Percentiles rank a stretch among this genome's conserved stretches.
Evolutionary conservation across 2,888 invertebrate genomes (phyloP).

Genomic region (Chrysomela aeneicollis): DNA sequence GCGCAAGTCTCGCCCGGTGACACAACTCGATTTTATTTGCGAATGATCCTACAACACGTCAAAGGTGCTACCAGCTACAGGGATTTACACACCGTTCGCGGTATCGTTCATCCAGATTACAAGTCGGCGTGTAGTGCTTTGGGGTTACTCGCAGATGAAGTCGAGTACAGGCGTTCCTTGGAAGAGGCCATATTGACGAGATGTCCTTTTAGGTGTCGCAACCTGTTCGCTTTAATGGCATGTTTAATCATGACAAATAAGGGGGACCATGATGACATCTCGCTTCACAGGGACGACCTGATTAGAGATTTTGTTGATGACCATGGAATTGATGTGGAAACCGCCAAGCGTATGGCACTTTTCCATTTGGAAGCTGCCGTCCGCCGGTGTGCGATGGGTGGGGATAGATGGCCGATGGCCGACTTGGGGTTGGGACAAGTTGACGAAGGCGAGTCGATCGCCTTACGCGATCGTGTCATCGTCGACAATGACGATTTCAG

Average conservation of each 20-base stretch:
- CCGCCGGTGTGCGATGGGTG: neutral
- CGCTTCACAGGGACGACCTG: neutral
- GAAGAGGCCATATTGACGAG: neutral
- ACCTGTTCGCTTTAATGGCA: neutral
- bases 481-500: too few species aligned
- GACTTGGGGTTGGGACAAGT: neutral
- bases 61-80: neutral
- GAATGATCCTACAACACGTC: neutral
- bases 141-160: neutral
- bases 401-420: neutral
- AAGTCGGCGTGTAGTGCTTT: neutral
- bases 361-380: neutral
- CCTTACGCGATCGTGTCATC: too few species aligned
- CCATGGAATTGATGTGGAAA: neutral
- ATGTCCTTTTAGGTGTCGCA: neutral
- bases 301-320: neutral
- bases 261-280: neutral
- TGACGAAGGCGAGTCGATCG: too few species aligned
- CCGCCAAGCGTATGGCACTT: neutral
- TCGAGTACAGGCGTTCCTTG: neutral
- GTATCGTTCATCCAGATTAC: too few species aligned
- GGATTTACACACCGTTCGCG: neutral
- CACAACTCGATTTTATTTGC: neutral
- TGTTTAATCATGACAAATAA: neutral
- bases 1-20: neutral